Percentiles rank a stretch among this genome's conserved stretches.
These are phyloP conservation scores for Marasmarcha lunaedactyla DNA, from an alignment of 2,888 invertebrate species.

Conservation along the genomic window DNA sequence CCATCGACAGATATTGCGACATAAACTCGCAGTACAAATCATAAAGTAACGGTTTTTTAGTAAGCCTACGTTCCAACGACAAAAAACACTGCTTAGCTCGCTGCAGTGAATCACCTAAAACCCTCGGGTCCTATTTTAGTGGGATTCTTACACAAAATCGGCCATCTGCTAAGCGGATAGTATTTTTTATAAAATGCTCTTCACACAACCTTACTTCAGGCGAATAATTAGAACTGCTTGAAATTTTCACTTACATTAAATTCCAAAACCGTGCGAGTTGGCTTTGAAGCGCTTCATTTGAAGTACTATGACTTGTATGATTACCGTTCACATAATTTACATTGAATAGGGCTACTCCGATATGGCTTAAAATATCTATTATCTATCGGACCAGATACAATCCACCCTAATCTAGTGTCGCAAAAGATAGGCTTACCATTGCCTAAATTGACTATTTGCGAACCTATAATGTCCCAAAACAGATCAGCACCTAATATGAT, in stretches of 20 bases:
- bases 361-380: background rate
- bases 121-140: slow-evolving; percentile 11
- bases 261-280: slow-evolving; percentile 13
- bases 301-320: background rate
- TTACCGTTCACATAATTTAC: background rate
- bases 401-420: slow-evolving; percentile 11
- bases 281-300: slow-evolving; percentile 6
- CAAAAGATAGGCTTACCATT: slow-evolving; percentile 9
- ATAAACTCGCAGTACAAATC: slow-evolving; percentile 17
- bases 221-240: slow-evolving; percentile 5
- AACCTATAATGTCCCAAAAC: slow-evolving; percentile 16
- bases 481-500: slow-evolving; percentile 18
- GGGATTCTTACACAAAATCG: slow-evolving; percentile 19
- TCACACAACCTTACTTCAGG: slow-evolving; percentile 15
- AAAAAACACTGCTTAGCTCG: slow-evolving; percentile 15
- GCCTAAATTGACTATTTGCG: slow-evolving; percentile 13
- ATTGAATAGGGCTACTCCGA: background rate
- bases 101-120: slow-evolving; percentile 17
- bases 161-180: slow-evolving; percentile 16
- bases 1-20: slow-evolving; percentile 16
- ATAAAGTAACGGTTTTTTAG: slow-evolving; percentile 5
- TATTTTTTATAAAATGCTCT: slow-evolving; percentile 18
- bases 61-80: slow-evolving; percentile 13
- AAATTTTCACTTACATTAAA: slow-evolving; percentile 8
- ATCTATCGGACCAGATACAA: slow-evolving; percentile 11